A percentile compares a stretch with the other conserved stretches of the same genome.
Evolutionary conservation across 2,797 vertebrate species (phyloP).

Genomic region (Bradypodion pumilum): DNA sequence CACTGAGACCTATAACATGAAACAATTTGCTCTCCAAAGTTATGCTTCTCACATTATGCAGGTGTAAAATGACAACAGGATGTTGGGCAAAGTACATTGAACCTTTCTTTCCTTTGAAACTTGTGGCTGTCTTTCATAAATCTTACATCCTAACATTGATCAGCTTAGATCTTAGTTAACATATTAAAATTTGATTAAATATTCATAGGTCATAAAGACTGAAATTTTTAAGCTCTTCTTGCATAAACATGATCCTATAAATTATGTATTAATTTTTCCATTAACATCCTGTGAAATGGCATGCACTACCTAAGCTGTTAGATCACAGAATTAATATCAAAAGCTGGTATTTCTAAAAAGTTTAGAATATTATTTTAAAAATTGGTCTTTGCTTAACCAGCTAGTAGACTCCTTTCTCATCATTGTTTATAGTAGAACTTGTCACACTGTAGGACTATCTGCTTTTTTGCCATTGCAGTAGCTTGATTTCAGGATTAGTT

Average conservation of each 20-base stretch:
- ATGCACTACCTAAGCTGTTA: background rate
- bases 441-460: background rate
- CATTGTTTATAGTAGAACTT: background rate
- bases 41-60: no score
- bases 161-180: background rate
- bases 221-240: background rate
- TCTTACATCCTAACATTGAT: background rate
- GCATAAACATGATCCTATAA: background rate
- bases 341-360: background rate
- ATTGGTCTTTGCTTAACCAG: background rate
- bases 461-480: no score
- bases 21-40: no score
- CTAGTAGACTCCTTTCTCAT: background rate
- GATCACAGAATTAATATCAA: background rate
- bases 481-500: background rate
- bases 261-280: background rate
- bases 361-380: background rate
- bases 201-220: background rate
- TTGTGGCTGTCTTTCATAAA: background rate
- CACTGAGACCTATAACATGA: no score
- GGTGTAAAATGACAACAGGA: no score
- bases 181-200: background rate
- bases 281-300: background rate
- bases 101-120: background rate
- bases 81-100: background rate